Evolutionary conservation across 1,140 invertebrate genomes (phyloP).

Genomic region (Sarcophaga peregrina): DNA sequence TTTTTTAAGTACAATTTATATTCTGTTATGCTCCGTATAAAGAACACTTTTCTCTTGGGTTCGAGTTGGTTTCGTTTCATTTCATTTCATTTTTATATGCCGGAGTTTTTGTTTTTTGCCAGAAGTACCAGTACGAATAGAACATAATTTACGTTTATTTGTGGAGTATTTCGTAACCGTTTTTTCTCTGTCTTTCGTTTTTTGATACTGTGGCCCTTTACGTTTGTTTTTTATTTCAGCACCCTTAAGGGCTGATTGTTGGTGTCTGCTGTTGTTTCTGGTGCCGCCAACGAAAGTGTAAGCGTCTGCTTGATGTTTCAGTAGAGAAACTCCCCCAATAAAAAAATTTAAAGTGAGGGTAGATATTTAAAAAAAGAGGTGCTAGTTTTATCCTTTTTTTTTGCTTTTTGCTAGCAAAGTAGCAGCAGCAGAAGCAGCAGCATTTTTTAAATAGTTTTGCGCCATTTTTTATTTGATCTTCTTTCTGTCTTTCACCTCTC

Average conservation of each 20-base stretch:
- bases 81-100: background rate
- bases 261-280: background rate
- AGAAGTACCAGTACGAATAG: background rate
- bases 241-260: slow-evolving; percentile 22
- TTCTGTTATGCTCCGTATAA: too few species aligned
- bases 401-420: background rate
- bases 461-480: background rate
- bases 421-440: background rate
- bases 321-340: too few species aligned
- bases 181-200: background rate
- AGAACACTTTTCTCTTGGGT: too few species aligned
- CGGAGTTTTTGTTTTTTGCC: background rate
- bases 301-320: too few species aligned
- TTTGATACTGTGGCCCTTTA: background rate
- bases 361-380: background rate
- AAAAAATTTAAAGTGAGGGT: background rate
- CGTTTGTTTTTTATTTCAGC: slow-evolving; percentile 3
- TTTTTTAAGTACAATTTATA: background rate
- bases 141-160: slow-evolving; percentile 28
- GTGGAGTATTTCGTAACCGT: background rate
- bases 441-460: background rate
- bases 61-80: background rate
- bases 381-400: background rate
- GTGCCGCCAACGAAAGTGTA: too few species aligned
- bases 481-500: too few species aligned